phyloP scores from a whole-genome alignment of 2,113 vertebrate genomes.

The Scatophagus argus region DNA sequence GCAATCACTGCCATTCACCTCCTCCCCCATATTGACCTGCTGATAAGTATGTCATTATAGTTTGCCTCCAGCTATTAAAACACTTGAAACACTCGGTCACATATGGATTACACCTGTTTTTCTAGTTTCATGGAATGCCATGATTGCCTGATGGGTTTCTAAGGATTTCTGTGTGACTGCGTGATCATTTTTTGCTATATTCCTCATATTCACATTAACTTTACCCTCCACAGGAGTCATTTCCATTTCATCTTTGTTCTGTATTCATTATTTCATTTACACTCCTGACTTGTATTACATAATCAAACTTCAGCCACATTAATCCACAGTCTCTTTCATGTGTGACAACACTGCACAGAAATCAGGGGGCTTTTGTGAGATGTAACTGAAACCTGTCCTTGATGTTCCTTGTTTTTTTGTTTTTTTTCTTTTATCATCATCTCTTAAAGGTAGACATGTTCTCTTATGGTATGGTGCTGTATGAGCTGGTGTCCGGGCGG shows the following conservation, averaged over 20 bases:
- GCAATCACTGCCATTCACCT: neutral
- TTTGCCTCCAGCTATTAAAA: neutral
- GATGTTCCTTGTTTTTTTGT: neutral
- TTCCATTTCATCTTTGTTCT: neutral
- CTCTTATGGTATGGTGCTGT: conserved; percentile 97
- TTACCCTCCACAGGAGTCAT: neutral
- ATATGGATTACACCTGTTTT: neutral
- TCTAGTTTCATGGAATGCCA: too few relatives aligned
- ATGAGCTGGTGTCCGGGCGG: conserved; percentile 92
- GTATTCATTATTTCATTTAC: too few relatives aligned
- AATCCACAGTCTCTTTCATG: neutral
- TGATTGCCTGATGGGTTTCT: neutral
- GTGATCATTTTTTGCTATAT: too few relatives aligned
- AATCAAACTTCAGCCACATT: neutral
- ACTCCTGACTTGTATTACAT: neutral
- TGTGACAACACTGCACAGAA: neutral
- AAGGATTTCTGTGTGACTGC: neutral
- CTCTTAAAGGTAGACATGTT: conserved; percentile 94
- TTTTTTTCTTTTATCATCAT: neutral
- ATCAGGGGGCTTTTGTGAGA: neutral
- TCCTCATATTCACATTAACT: too few relatives aligned
- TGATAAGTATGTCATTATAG: neutral
- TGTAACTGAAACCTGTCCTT: neutral
- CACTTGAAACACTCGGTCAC: neutral
- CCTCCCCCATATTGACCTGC: neutral